phyloP scores from a whole-genome alignment of 2,888 invertebrate genomes.

The Agrilus cyanescens region DNA sequence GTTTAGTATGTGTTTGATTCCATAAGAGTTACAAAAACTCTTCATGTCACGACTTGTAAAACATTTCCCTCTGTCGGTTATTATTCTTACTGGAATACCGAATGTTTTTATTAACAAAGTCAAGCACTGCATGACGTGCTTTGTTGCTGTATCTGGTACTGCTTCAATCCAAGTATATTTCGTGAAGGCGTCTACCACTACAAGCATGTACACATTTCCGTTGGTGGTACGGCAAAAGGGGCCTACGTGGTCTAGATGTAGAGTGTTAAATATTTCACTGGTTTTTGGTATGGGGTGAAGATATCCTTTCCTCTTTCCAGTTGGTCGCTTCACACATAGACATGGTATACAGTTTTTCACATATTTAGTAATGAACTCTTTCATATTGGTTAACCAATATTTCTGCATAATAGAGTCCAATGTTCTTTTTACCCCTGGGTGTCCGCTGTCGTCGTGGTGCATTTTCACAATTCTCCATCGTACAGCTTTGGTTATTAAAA shows the following conservation, averaged over 20 bases:
- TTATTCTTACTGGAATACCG: slow-evolving; percentile 4
- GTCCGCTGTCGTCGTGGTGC: slow-evolving; percentile 23
- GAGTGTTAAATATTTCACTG: slow-evolving; percentile 6
- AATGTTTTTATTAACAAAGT: slow-evolving; percentile 7
- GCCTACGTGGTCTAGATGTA: slow-evolving; percentile 10
- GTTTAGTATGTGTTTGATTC: slow-evolving; percentile 3
- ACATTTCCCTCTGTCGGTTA: slow-evolving; percentile 2
- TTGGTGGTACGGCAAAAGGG: slow-evolving; percentile 2
- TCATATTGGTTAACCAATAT: slow-evolving; percentile 24
- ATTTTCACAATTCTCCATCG: slow-evolving; percentile 21
- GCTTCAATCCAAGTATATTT: slow-evolving; percentile 1
- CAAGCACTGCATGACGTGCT: background rate
- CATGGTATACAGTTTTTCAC: slow-evolving; percentile 20
- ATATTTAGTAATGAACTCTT: slow-evolving; percentile 20
- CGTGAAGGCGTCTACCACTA: slow-evolving; percentile 7
- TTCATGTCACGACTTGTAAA: slow-evolving; percentile 6
- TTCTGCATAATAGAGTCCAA: slow-evolving; percentile 16
- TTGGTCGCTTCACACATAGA: slow-evolving; percentile 19
- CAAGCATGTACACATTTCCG: slow-evolving; percentile 4
- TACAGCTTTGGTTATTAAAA: slow-evolving; percentile 6
- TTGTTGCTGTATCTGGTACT: background rate
- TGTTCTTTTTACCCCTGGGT: slow-evolving; percentile 17
- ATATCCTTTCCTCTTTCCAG: slow-evolving; percentile 14
- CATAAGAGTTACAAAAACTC: slow-evolving; percentile 5
- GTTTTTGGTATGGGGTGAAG: slow-evolving; percentile 9